phyloP scores from a whole-genome alignment of 2,888 invertebrate species.

The Clitarchus hookeri region DNA sequence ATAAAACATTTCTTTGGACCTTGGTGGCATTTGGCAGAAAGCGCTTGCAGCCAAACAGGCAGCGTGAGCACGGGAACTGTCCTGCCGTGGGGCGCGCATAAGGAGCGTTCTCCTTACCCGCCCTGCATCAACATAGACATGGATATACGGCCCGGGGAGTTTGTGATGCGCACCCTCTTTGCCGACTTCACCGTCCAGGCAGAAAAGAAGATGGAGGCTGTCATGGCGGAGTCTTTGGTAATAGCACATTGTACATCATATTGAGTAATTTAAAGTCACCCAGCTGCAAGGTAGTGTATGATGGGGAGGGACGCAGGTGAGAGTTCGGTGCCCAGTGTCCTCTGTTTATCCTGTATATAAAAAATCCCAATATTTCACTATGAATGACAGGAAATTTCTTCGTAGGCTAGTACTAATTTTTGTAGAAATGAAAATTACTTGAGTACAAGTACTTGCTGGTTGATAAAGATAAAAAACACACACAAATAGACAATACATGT shows the following conservation, averaged over 20 bases:
- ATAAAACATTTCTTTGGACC: too few relatives aligned
- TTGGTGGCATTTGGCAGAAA: slow-evolving; percentile 25
- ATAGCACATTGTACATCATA: slow-evolving; percentile 41
- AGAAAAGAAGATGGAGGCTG: slow-evolving; percentile 93
- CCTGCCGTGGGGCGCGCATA: slow-evolving; percentile 83
- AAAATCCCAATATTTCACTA: too few relatives aligned
- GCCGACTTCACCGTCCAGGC: slow-evolving; percentile 94
- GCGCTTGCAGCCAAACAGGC: slow-evolving; percentile 50
- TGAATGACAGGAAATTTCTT: too few relatives aligned
- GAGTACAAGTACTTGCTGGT: too few relatives aligned
- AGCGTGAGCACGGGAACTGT: slow-evolving; percentile 56
- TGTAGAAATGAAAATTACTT: too few relatives aligned
- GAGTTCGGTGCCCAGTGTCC: too few relatives aligned
- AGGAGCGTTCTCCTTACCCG: slow-evolving; percentile 63
- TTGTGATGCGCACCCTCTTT: slow-evolving; percentile 93
- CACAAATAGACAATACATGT: too few relatives aligned
- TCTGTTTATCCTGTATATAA: too few relatives aligned
- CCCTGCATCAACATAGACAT: slow-evolving; percentile 60
- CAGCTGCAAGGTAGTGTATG: too few relatives aligned
- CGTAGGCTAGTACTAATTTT: too few relatives aligned
- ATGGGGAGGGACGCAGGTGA: too few relatives aligned
- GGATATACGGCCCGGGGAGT: slow-evolving; percentile 87
- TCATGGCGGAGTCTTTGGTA: slow-evolving; percentile 89
- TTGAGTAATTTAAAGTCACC: background rate
- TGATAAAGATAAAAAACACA: too few relatives aligned